These are phyloP conservation scores for Isichthys henryi DNA, from an alignment of 2,113 vertebrate genomes.

Conservation along the genomic window DNA sequence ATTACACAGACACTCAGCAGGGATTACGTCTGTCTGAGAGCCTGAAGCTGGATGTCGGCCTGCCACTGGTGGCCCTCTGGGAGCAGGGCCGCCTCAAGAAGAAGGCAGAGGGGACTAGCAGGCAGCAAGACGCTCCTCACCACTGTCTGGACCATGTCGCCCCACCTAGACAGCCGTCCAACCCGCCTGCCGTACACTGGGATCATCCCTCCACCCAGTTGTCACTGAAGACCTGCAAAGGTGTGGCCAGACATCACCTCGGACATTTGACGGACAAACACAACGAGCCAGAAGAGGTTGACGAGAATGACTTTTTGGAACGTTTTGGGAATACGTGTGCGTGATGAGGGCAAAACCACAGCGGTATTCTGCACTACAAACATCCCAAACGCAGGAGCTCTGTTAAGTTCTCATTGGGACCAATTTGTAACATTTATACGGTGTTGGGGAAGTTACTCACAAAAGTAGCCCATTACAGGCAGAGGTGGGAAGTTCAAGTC, in stretches of 20 bases:
- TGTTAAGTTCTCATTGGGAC: neutral
- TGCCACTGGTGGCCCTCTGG: conserved; percentile 60
- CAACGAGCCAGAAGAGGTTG: conserved; percentile 73
- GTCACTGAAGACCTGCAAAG: conserved; percentile 41
- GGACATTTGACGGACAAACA: conserved; percentile 15
- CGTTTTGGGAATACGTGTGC: conserved; percentile 15
- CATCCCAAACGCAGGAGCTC: neutral
- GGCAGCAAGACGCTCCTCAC: conserved; percentile 2
- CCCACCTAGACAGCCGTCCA: neutral
- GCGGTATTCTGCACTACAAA: neutral
- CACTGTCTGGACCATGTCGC: conserved; percentile 19
- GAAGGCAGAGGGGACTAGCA: conserved; percentile 2
- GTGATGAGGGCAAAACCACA: neutral
- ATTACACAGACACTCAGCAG: conserved; percentile 55
- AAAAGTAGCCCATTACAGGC: neutral
- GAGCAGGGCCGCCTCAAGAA: conserved; percentile 28
- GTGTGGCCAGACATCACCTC: conserved; percentile 38
- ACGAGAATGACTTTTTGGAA: conserved; percentile 59
- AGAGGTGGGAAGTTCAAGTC: neutral
- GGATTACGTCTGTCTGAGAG: conserved; percentile 56
- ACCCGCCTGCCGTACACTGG: conserved; percentile 3
- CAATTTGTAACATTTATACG: neutral
- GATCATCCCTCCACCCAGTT: conserved; percentile 45
- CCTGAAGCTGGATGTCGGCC: conserved; percentile 51
- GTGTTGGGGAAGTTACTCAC: neutral